These are phyloP conservation scores for Oxyscelio sp. DNA, from an alignment of 2,888 invertebrate species.

Conservation along the genomic window DNA sequence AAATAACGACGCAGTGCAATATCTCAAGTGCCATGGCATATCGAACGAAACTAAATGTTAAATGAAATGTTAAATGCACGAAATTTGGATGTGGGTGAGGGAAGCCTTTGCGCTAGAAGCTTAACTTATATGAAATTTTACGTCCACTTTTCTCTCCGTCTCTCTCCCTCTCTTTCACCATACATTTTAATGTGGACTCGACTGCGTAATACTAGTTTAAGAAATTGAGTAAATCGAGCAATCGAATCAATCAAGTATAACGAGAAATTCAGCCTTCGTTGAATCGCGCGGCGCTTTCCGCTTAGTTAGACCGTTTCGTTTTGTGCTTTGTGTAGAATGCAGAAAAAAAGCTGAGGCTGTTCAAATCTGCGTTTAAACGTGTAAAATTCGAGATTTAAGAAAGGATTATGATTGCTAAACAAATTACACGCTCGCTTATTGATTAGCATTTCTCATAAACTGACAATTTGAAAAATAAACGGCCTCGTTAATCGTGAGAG, in stretches of 20 bases:
- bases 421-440: slow-evolving; percentile 32
- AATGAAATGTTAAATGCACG: too few relatives aligned
- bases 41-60: too few relatives aligned
- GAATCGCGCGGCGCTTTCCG: slow-evolving; percentile 65
- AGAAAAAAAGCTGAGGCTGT: slow-evolving; percentile 43
- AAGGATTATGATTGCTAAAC: slow-evolving; percentile 46
- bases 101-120: not conserved
- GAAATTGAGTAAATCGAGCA: slow-evolving; percentile 70
- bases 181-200: slow-evolving; percentile 61
- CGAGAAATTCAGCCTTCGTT: slow-evolving; percentile 73
- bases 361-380: slow-evolving; percentile 43
- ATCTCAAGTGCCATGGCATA: too few relatives aligned
- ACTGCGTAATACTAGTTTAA: slow-evolving; percentile 73
- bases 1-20: too few relatives aligned
- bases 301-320: slow-evolving; percentile 67
- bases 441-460: slow-evolving; percentile 41
- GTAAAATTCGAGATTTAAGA: slow-evolving; percentile 52
- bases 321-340: slow-evolving; percentile 67
- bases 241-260: slow-evolving; percentile 72
- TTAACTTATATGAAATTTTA: slow-evolving; percentile 33
- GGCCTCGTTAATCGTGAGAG: slow-evolving; percentile 28
- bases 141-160: slow-evolving; percentile 25
- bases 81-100: too few relatives aligned
- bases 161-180: slow-evolving; percentile 37
- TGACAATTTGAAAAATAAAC: slow-evolving; percentile 37